These are phyloP conservation scores for Columba livia DNA, from an alignment of 2,113 vertebrate genomes.

Conservation along the genomic window DNA sequence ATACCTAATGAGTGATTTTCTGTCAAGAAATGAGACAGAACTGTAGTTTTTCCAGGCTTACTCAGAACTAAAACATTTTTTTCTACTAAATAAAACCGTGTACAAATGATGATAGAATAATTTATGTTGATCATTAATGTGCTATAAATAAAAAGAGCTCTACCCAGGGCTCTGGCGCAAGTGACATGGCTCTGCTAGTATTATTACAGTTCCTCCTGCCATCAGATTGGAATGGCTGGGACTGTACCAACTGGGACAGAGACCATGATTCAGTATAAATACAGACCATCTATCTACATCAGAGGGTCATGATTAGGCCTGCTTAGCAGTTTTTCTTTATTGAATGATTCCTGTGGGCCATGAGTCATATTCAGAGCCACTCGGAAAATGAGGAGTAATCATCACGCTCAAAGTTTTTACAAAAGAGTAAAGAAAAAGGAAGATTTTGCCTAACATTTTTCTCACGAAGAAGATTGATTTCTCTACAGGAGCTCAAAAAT, in stretches of 20 bases:
- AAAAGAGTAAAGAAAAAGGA: not conserved
- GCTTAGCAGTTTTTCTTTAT: not conserved
- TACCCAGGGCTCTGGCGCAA: not conserved
- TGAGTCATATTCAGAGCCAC: not conserved
- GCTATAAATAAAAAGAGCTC: not conserved
- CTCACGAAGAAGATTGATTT: not conserved
- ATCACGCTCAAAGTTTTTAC: not conserved
- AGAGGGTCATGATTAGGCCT: not conserved
- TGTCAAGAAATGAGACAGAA: not conserved
- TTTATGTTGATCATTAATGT: not conserved
- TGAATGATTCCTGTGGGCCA: not conserved
- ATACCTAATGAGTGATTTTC: not conserved
- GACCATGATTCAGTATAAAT: not conserved
- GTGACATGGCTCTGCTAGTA: not conserved
- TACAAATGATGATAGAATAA: not conserved
- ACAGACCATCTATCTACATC: not conserved
- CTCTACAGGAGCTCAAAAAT: not conserved
- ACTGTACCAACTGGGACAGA: not conserved
- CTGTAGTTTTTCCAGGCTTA: not conserved
- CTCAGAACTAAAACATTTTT: not conserved
- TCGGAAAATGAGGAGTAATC: not conserved
- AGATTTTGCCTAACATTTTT: not conserved
- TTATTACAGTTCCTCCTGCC: not conserved
- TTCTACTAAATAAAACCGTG: not conserved
- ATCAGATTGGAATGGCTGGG: not conserved